Base-by-base conservation (phyloP, 2,888 invertebrate species). In the Homarus gammarus region DNA sequence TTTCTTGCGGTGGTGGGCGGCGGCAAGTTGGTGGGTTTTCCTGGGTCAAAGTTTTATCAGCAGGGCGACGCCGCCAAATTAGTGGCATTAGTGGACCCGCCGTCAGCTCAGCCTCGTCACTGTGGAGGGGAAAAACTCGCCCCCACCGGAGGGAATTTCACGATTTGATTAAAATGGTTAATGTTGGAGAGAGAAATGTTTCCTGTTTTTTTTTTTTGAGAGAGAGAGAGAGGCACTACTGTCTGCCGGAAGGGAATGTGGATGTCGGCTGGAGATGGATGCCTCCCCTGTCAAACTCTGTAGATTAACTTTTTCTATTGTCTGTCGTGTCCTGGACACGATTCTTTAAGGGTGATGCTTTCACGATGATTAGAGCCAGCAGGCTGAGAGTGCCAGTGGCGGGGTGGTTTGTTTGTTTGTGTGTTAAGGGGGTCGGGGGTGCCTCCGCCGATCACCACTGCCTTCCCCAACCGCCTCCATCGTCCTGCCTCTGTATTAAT, bases 41-140 rank as follows among this genome's bases (percentile, higher is more conserved):
- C 61, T 56, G 77, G 87, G 81, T 68, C 77, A 86, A 78, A 86
- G 78, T 83, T 84, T 88, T 88, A 83, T 64, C 81, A 64, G 81
- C 22, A 73, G 18, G 72, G 75, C 73, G 72, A 49, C 40, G 86
- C 78, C 68, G 77, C 84, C 88, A 88, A 88, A 88, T 88, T 88
- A 88, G 88, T 64, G 78, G 88, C 84, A 88, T 88, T 88, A 88
- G 88, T 77, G 88, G 64, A 51, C 77, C 88, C 38, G 81, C 88
- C 88, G 88, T 88, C 88, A 88, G 88, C 83, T 84, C 64, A 88
- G 83, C 77, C 83, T 51, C 88, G 84, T 88, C 88, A 88, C 84
- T 12, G 73, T 33, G 84, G 27, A 72, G 56, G 73, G 73, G 73
- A 84, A 84, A 70, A 82, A 38, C 15, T 40, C 38, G 40, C 33